Percentiles rank a stretch among this genome's conserved stretches.
Conservation (phyloP, 2,888 invertebrate species). For the Idaea dimidiata region DNA sequence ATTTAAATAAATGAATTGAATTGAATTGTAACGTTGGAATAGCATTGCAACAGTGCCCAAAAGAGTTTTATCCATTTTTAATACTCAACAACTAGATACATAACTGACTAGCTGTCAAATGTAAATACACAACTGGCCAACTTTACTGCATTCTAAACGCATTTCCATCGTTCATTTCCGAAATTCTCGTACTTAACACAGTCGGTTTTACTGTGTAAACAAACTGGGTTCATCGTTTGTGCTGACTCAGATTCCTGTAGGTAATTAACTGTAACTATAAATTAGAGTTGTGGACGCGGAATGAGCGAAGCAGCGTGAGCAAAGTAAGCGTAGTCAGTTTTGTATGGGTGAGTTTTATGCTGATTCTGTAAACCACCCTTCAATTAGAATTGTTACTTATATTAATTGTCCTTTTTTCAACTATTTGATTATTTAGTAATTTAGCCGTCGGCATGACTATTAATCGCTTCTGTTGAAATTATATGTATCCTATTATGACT, state of each 20-base stretch:
- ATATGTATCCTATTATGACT: no score
- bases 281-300: conserved; percentile 48
- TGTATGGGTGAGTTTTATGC: background rate
- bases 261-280: conserved; percentile 73
- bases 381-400: no score
- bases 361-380: background rate
- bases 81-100: no score
- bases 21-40: no score
- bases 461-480: no score
- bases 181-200: background rate
- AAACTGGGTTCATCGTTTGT: conserved; percentile 32
- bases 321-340: background rate
- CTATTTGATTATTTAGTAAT: no score
- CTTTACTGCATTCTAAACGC: background rate
- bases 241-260: conserved; percentile 66
- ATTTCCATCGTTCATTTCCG: background rate
- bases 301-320: conserved; percentile 29
- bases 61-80: no score
- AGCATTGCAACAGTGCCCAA: no score
- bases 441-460: no score
- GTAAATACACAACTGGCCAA: background rate
- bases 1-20: no score
- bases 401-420: no score
- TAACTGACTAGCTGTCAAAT: no score
- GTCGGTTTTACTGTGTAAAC: background rate